A percentile compares a stretch with the other conserved stretches of the same genome.
These are phyloP conservation scores for Neocloeon triangulifer DNA, from an alignment of 1,140 invertebrate genomes.

Conservation along the genomic window DNA sequence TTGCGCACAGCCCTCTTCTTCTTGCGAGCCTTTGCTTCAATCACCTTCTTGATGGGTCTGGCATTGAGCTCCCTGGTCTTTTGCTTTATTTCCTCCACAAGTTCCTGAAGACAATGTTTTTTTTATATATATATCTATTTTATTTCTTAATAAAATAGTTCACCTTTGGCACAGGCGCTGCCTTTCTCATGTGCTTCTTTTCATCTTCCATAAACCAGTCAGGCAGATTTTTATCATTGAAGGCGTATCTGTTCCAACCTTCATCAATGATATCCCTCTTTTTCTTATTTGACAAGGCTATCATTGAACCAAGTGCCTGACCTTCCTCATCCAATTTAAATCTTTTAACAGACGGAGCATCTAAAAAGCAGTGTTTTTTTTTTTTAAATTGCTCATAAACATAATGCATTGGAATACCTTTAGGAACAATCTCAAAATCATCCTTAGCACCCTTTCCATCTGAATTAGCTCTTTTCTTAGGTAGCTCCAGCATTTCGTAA, in stretches of 20 bases:
- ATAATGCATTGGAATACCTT: conserved; percentile 13
- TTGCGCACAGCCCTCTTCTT: conserved; percentile 68
- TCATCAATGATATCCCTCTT: conserved; percentile 67
- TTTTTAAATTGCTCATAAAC: conserved; percentile 6
- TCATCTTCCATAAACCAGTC: conserved; percentile 95
- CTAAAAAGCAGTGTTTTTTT: conserved; percentile 10
- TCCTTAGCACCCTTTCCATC: conserved; percentile 21
- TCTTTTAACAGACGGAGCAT: conserved; percentile 32
- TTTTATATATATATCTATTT: no score
- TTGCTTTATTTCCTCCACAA: conserved; percentile 48
- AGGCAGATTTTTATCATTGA: conserved; percentile 69
- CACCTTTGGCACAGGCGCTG: conserved; percentile 53
- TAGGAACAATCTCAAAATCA: conserved; percentile 42
- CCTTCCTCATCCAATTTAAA: conserved; percentile 65
- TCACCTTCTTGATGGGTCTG: conserved; percentile 91
- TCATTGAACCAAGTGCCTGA: conserved; percentile 62
- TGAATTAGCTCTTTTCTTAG: conserved; percentile 11
- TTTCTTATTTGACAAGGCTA: conserved; percentile 65
- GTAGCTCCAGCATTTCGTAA: conserved; percentile 30
- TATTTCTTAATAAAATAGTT: no score
- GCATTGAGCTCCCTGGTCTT: conserved; percentile 72
- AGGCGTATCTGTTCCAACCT: conserved; percentile 76
- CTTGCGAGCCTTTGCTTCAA: conserved; percentile 94
- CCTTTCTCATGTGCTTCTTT: conserved; percentile 64
- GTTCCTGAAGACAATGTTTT: conserved; percentile 29